A percentile compares a stretch with the other conserved stretches of the same genome.
These are phyloP conservation scores for Thumatha senex DNA, from an alignment of 2,888 invertebrate genomes.

Conservation along the genomic window DNA sequence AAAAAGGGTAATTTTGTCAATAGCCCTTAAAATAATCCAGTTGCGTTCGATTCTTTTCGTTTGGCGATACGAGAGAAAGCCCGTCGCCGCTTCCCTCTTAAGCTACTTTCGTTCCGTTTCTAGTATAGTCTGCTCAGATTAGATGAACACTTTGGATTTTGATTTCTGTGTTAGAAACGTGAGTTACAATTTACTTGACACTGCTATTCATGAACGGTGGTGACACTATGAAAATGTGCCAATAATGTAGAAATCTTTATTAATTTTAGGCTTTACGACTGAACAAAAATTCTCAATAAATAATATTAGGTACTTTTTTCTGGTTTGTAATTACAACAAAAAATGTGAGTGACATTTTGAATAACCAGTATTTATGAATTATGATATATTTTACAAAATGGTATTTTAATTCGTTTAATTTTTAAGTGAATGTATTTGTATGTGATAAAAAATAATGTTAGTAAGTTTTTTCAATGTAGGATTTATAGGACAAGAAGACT, in stretches of 20 bases:
- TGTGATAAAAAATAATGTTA: slow-evolving; percentile 44
- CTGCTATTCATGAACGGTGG: slow-evolving; percentile 25
- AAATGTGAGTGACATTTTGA: slow-evolving; percentile 28
- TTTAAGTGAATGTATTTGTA: slow-evolving; percentile 41
- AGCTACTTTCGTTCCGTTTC: slow-evolving; percentile 2
- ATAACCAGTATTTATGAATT: slow-evolving; percentile 40
- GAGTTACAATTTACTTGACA: slow-evolving; percentile 32
- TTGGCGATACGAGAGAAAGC: not conserved
- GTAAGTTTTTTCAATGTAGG: slow-evolving; percentile 38
- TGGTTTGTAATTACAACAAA: slow-evolving; percentile 34
- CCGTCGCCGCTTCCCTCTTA: slow-evolving; percentile 18
- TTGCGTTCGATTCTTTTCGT: too few species aligned
- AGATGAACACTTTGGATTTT: slow-evolving; percentile 16
- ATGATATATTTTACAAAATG: slow-evolving; percentile 39
- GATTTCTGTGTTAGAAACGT: slow-evolving; percentile 15
- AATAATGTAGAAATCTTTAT: slow-evolving; percentile 41
- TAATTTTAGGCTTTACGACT: slow-evolving; percentile 46
- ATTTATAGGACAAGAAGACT: slow-evolving; percentile 35
- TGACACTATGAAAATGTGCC: slow-evolving; percentile 48
- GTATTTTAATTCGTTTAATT: slow-evolving; percentile 38
- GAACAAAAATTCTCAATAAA: slow-evolving; percentile 43
- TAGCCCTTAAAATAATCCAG: too few species aligned
- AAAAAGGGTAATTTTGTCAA: too few species aligned
- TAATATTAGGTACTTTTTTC: slow-evolving; percentile 36
- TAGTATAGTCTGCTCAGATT: slow-evolving; percentile 2